Base-by-base conservation (phyloP, 2,113 vertebrate species). In the Semicossyphus pulcher region DNA sequence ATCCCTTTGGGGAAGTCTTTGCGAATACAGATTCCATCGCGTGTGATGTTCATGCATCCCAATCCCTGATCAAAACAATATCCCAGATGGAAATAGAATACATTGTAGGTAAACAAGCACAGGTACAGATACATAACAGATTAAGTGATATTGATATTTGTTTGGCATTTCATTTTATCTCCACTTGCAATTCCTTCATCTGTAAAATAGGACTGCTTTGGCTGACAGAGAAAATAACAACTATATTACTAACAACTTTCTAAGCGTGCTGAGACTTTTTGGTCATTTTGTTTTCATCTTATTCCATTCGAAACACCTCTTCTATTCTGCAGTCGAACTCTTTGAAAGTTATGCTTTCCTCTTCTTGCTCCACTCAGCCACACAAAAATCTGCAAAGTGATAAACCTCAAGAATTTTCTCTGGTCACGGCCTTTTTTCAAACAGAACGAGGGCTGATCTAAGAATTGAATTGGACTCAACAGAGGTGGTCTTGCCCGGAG, bases 1-100 rank as follows among this genome's bases (percentile, higher is more conserved):
- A 45, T 25, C 14, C 37, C 28, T 12, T 8, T 4, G 7, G 18
- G 11, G 31, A n/a, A 44, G 32, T 45, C 18, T 45, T 15, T 14
- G 69, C 58, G 15, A 34, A 49, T 42, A 49, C 60, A 56, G 41
- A 41, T 36, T 34, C 16, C n/a, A 37, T n/a, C 2, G 15, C 29
- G 26, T 16, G 23, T 51, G 25, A 65, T 25, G 59, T 58, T 57
- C 34, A 25, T 12, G 29, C 34, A 78, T 63, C 60, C 54, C 53
- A 52, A 42, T 74, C 52, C n/a, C 34, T 45, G 28, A 81, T 76
- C 56, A 76, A 60, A 80, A 26, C 4, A 21, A 36, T 18, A 15
- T 41, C 49, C 11, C 36, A 1, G 28, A 3, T 25, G 41, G 61
- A 37, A 25, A 63, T 16, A 31, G 32, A 34, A 42, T 18, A 42